phyloP scores from a whole-genome alignment of 2,797 vertebrate genomes.

The Uromys caudimaculatus region DNA sequence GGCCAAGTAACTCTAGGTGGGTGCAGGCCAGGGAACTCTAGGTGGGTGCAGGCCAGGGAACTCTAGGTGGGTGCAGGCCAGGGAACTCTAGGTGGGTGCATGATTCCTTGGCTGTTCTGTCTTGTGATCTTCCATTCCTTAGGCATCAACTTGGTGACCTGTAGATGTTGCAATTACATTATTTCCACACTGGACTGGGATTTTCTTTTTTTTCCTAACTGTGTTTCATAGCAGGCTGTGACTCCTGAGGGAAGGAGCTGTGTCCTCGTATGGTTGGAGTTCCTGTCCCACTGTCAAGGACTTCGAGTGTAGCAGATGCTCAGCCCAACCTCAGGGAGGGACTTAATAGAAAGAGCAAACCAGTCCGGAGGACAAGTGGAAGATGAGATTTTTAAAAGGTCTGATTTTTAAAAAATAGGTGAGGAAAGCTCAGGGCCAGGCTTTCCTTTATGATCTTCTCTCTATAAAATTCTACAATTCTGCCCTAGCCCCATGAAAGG shows the following conservation, averaged over 20 bases:
- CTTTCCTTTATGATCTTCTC: conserved; percentile 30
- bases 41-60: background rate
- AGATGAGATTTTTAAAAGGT: conserved; percentile 1
- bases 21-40: background rate
- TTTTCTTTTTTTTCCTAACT: background rate
- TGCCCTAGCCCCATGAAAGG: background rate
- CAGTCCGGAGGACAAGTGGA: background rate
- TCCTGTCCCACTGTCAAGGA: background rate
- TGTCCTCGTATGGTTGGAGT: background rate
- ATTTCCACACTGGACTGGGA: background rate
- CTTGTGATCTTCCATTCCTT: background rate
- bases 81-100: background rate
- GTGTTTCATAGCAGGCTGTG: background rate
- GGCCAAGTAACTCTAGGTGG: background rate
- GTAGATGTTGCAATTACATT: background rate
- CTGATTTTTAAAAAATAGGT: conserved; percentile 32
- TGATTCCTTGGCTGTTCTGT: background rate
- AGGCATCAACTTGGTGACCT: background rate
- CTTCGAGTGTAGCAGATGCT: background rate
- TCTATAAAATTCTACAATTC: background rate
- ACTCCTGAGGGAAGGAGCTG: background rate
- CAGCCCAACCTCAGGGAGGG: background rate
- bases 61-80: background rate
- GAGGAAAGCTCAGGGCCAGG: background rate
- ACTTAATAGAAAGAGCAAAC: background rate